These are phyloP conservation scores for Latrodectus elegans DNA, from an alignment of 2,888 invertebrate genomes.

Conservation along the genomic window DNA sequence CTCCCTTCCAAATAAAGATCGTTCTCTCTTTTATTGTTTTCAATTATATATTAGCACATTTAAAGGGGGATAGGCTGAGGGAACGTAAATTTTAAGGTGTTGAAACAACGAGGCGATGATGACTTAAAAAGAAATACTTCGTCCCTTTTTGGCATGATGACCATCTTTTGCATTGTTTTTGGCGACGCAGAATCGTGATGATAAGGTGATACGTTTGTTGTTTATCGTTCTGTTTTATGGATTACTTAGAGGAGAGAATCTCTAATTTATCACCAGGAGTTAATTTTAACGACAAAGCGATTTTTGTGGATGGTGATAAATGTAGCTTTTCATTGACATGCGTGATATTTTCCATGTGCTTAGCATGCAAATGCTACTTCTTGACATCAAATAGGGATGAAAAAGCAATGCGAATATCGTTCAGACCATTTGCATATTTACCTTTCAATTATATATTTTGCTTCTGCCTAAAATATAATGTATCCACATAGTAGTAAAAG, in stretches of 20 bases:
- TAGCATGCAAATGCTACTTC: too few relatives aligned
- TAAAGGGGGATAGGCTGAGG: slow-evolving; percentile 5
- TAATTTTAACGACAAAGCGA: not conserved
- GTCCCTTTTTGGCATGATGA: not conserved
- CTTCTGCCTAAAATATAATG: too few relatives aligned
- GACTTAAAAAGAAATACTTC: slow-evolving; percentile 52
- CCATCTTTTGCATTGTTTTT: slow-evolving; percentile 62
- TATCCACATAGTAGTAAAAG: too few relatives aligned
- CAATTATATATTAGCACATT: slow-evolving; percentile 66
- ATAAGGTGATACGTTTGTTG: slow-evolving; percentile 5
- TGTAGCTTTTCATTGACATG: too few relatives aligned
- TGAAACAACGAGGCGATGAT: slow-evolving; percentile 10
- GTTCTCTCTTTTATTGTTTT: slow-evolving; percentile 60
- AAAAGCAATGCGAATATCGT: too few relatives aligned
- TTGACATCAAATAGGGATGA: too few relatives aligned
- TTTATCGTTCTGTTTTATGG: slow-evolving; percentile 4
- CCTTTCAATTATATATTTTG: too few relatives aligned
- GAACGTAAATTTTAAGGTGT: slow-evolving; percentile 52
- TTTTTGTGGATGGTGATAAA: not conserved
- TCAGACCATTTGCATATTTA: too few relatives aligned
- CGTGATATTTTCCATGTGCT: too few relatives aligned
- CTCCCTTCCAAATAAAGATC: slow-evolving; percentile 49
- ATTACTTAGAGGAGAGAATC: not conserved
- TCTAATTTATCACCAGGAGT: not conserved
- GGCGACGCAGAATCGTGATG: slow-evolving; percentile 1